Evolutionary conservation across 2,888 invertebrate species (phyloP).

Genomic region (Aproaerema taeniolella): DNA sequence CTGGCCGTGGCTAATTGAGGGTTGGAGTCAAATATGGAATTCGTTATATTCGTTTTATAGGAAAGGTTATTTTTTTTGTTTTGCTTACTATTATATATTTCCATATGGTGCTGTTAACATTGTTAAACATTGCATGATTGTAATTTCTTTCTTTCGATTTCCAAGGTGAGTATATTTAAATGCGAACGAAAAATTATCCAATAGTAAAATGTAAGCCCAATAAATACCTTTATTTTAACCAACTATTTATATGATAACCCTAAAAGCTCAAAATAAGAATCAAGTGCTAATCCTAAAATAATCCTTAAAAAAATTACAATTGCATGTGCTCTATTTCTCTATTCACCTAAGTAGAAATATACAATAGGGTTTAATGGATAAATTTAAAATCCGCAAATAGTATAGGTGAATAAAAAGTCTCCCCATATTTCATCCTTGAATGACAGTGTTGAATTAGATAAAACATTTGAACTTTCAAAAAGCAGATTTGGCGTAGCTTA

Average conservation of each 20-base stretch:
- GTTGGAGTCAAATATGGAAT: constrained; percentile 30
- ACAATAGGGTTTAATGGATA: constrained; percentile 41
- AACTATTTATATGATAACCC: too few species aligned
- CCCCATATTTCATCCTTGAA: constrained; percentile 64
- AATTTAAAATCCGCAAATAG: constrained; percentile 58
- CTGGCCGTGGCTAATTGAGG: constrained; percentile 34
- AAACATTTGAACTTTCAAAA: constrained; percentile 52
- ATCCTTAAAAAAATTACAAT: constrained; percentile 22
- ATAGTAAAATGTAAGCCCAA: too few species aligned
- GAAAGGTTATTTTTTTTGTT: too few species aligned
- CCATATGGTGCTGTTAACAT: too few species aligned
- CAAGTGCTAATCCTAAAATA: constrained; percentile 25
- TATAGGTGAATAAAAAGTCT: constrained; percentile 26
- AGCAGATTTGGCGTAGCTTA: constrained; percentile 42
- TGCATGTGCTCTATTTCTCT: constrained; percentile 31
- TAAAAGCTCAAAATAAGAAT: constrained; percentile 24
- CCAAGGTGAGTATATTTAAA: too few species aligned
- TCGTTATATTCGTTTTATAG: too few species aligned
- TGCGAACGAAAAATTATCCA: too few species aligned
- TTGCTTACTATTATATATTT: too few species aligned
- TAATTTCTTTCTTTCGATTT: too few species aligned
- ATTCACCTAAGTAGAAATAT: constrained; percentile 37
- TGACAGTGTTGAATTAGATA: constrained; percentile 36
- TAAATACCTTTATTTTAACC: too few species aligned
- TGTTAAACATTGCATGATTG: too few species aligned